Evolutionary conservation across 2,113 vertebrate genomes (phyloP).

Genomic region (Felis chaus): DNA sequence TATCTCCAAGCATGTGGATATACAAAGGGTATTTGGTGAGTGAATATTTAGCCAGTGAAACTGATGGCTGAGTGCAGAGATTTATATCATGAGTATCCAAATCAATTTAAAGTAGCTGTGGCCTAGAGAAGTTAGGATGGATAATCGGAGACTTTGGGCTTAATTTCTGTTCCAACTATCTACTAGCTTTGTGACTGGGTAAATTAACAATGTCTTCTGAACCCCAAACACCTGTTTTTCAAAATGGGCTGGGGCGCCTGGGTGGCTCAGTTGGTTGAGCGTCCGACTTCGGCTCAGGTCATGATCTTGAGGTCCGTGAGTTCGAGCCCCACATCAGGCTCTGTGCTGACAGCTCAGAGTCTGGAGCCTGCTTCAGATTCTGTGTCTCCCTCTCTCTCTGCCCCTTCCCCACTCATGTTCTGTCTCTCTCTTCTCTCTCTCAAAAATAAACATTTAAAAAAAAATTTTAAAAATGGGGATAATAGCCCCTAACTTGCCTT

Average conservation of each 20-base stretch:
- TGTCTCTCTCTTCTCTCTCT: too few relatives aligned
- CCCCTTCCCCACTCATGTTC: too few relatives aligned
- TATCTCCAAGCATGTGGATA: not conserved
- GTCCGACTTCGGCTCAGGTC: too few relatives aligned
- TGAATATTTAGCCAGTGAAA: not conserved
- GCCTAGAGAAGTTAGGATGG: not conserved
- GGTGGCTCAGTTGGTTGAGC: too few relatives aligned
- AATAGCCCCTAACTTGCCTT: not conserved
- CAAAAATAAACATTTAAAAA: not conserved
- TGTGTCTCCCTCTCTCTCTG: too few relatives aligned
- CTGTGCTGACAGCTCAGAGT: too few relatives aligned
- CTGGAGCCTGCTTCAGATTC: too few relatives aligned
- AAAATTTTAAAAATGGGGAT: not conserved
- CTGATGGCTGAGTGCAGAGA: not conserved
- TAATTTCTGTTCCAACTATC: not conserved
- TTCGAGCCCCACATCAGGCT: too few relatives aligned
- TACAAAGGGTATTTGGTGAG: not conserved
- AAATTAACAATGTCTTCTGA: not conserved
- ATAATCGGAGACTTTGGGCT: not conserved
- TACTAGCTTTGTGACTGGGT: not conserved
- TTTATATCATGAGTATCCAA: not conserved
- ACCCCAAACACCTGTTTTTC: not conserved
- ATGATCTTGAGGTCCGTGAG: too few relatives aligned
- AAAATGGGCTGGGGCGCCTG: not conserved
- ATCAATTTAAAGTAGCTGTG: not conserved